Conservation (phyloP, 2,113 vertebrate species). For the Eira barbara region DNA sequence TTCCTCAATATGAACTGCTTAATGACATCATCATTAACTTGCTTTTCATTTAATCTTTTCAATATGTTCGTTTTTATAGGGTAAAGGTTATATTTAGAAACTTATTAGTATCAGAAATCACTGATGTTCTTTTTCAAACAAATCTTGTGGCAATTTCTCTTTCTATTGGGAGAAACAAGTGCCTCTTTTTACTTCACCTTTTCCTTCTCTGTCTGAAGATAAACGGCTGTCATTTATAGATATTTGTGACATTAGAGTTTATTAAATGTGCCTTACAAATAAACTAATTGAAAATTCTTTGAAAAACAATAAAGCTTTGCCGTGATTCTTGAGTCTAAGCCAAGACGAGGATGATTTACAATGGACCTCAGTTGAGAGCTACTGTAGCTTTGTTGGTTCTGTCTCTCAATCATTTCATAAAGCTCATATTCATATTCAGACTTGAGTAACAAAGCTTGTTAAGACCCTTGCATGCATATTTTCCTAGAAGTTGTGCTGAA, state of each 20-base stretch:
- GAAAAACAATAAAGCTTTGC: not conserved
- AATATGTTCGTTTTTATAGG: slow-evolving; percentile 26
- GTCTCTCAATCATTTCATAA: not conserved
- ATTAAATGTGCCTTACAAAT: slow-evolving; percentile 34
- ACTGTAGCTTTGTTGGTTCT: not conserved
- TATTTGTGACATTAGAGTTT: slow-evolving; percentile 20
- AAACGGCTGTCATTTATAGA: not conserved
- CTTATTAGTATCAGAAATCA: not conserved
- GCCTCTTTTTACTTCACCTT: not conserved
- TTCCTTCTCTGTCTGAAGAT: not conserved
- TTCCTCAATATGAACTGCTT: not conserved
- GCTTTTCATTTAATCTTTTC: slow-evolving; percentile 50
- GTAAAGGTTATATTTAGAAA: slow-evolving; percentile 43
- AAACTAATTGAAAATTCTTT: slow-evolving; percentile 19
- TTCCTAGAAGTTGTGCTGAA: slow-evolving; percentile 31
- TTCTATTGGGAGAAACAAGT: not conserved
- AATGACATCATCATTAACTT: slow-evolving; percentile 57
- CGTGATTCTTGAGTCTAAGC: slow-evolving; percentile 17
- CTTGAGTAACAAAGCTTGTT: slow-evolving; percentile 42
- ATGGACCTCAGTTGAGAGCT: not conserved
- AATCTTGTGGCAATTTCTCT: not conserved
- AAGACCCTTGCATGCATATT: not conserved
- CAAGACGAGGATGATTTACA: not conserved
- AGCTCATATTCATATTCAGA: slow-evolving; percentile 46
- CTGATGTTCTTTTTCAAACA: not conserved